Evolutionary conservation across 2,888 invertebrate species (phyloP).

Genomic region (Mimas tiliae): DNA sequence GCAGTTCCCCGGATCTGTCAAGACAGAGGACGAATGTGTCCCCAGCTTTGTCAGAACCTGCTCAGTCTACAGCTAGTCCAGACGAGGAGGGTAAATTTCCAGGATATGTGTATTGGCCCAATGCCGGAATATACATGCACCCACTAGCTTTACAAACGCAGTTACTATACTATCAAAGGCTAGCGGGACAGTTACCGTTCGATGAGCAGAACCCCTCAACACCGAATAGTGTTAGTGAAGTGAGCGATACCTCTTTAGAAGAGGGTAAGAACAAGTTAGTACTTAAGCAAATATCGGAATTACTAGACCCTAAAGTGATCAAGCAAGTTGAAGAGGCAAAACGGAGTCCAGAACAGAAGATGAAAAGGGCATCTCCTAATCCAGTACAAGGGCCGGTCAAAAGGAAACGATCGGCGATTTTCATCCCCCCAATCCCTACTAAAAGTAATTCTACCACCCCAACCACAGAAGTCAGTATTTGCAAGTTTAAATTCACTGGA

Average conservation of each 20-base stretch:
- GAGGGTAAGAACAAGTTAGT: conserved; percentile 73
- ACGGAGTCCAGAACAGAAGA: conserved; percentile 68
- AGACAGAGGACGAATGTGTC: conserved; percentile 60
- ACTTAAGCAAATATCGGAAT: conserved; percentile 76
- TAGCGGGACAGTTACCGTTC: conserved; percentile 82
- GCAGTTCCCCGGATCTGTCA: conserved; percentile 74
- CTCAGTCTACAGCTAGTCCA: conserved; percentile 62
- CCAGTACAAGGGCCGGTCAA: conserved; percentile 82
- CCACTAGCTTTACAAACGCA: conserved; percentile 90
- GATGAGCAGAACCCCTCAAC: conserved; percentile 61
- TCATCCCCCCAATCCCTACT: conserved; percentile 92
- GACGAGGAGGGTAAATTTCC: conserved; percentile 69
- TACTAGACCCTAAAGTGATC: conserved; percentile 76
- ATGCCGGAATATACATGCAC: conserved; percentile 88
- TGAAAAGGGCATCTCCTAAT: conserved; percentile 75
- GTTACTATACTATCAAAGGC: conserved; percentile 89
- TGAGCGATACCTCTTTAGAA: conserved; percentile 69
- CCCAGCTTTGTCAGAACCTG: conserved; percentile 72
- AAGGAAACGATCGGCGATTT: conserved; percentile 92
- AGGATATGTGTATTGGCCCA: conserved; percentile 89
- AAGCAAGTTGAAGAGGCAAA: conserved; percentile 67
- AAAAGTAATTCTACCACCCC: conserved; percentile 90
- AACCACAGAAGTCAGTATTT: conserved; percentile 94
- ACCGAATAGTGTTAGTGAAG: conserved; percentile 63
- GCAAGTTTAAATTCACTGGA: conserved; percentile 96